phyloP scores from a whole-genome alignment of 2,888 invertebrate genomes.

The Drosophila pullipes region DNA sequence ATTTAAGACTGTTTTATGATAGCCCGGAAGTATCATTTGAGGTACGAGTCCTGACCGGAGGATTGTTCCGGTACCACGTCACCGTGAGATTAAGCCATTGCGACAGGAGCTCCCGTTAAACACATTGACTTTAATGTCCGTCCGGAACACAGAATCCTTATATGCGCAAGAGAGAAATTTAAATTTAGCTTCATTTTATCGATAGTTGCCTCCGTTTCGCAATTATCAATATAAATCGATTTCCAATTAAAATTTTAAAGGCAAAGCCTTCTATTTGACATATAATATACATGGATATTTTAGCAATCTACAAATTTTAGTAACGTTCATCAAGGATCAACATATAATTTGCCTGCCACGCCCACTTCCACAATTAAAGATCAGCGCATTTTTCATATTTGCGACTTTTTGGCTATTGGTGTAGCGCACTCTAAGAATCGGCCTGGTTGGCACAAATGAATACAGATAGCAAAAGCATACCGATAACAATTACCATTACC shows the following conservation, averaged over 20 bases:
- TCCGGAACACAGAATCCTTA: too few relatives aligned
- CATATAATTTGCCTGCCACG: neutral
- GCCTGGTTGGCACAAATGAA: constrained; percentile 7
- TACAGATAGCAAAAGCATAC: constrained; percentile 53
- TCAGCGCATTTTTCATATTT: neutral
- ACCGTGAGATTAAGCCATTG: too few relatives aligned
- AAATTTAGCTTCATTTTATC: too few relatives aligned
- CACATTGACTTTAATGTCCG: neutral
- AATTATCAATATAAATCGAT: too few relatives aligned
- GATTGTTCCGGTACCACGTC: neutral
- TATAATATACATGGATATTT: neutral
- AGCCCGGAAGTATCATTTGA: too few relatives aligned
- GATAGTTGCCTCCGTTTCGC: too few relatives aligned
- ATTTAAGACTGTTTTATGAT: too few relatives aligned
- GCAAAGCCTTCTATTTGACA: neutral
- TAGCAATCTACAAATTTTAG: neutral
- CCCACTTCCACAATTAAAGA: neutral
- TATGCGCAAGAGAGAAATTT: too few relatives aligned
- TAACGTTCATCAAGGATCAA: neutral
- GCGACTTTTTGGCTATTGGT: neutral
- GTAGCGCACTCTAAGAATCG: constrained; percentile 37
- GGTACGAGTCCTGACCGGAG: too few relatives aligned
- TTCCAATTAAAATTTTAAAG: too few relatives aligned
- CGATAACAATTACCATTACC: constrained; percentile 70
- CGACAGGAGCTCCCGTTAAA: too few relatives aligned